phyloP scores from a whole-genome alignment of 2,888 invertebrate species.

The Meteorus cinctellus region DNA sequence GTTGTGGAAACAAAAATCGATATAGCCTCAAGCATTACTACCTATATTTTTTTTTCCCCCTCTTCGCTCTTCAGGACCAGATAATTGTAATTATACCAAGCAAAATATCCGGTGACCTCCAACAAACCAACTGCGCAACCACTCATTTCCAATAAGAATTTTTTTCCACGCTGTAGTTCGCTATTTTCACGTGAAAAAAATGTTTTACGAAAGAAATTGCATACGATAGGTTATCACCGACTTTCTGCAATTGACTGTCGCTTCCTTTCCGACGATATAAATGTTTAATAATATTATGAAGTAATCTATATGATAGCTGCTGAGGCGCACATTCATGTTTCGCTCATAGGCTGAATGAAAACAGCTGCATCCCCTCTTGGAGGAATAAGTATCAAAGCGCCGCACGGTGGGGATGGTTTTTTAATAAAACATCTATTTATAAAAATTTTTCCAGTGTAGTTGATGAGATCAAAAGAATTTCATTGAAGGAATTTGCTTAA shows the following conservation, averaged over 20 bases:
- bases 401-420: background rate
- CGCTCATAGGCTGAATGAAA: background rate
- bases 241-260: background rate
- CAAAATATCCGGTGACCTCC: background rate
- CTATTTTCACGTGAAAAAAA: background rate
- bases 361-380: background rate
- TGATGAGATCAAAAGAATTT: too few relatives aligned
- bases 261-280: background rate
- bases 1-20: background rate
- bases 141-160: background rate
- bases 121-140: background rate
- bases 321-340: background rate
- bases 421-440: background rate
- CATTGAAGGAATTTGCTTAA: too few relatives aligned
- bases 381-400: background rate
- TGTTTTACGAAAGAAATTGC: background rate
- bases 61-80: background rate
- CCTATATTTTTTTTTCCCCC: slow-evolving; percentile 1
- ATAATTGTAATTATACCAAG: background rate
- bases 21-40: background rate
- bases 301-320: background rate
- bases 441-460: background rate
- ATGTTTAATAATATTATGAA: background rate
- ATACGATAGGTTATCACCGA: background rate
- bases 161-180: background rate